A percentile compares a stretch with the other conserved stretches of the same genome.
Evolutionary conservation across 2,888 invertebrate genomes (phyloP).

Genomic region (Aphrophora alni): DNA sequence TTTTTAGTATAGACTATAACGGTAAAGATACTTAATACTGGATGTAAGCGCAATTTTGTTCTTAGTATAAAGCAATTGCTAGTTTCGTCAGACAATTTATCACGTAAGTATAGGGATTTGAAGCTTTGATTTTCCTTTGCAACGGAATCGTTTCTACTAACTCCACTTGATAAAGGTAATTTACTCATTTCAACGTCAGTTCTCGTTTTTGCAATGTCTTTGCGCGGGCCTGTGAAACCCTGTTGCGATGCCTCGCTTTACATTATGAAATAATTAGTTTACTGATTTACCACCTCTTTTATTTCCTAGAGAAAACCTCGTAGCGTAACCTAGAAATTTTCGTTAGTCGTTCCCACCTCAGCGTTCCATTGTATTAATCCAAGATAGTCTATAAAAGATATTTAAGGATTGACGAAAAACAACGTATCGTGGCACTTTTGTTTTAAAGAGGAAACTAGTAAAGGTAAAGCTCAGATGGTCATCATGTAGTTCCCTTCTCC

Average conservation of each 20-base stretch:
- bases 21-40: constrained; percentile 24
- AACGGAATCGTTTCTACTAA: constrained; percentile 33
- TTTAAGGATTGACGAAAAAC: no score
- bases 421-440: no score
- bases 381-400: no score
- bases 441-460: no score
- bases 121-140: constrained; percentile 7
- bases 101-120: constrained; percentile 17
- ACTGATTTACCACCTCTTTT: no score
- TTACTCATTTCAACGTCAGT: constrained; percentile 34
- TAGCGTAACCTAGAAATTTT: no score
- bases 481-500: no score
- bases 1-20: constrained; percentile 17
- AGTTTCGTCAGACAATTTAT: constrained; percentile 28
- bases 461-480: no score
- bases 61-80: constrained; percentile 22
- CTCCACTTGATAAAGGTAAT: constrained; percentile 36
- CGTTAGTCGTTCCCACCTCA: no score
- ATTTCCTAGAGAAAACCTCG: no score
- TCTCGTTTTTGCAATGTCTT: constrained; percentile 13
- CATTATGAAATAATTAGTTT: background rate
- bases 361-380: no score
- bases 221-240: constrained; percentile 35
- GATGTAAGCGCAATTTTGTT: constrained; percentile 24
- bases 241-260: constrained; percentile 1